Base-by-base conservation (phyloP, 2,113 vertebrate species). In the Montifringilla adamsi region DNA sequence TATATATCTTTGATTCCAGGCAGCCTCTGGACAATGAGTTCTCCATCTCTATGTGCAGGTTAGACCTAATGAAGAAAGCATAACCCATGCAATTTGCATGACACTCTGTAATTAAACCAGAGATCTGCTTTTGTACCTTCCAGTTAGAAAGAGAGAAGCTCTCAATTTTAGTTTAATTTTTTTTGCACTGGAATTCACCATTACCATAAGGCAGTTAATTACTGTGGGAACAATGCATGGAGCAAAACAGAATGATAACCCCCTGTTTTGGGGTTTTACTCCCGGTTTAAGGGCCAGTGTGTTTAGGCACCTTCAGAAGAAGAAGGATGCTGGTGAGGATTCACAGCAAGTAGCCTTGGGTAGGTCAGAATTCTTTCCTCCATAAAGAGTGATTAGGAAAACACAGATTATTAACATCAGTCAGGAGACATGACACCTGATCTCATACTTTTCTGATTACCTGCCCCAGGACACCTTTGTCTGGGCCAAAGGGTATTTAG, bases 381-480 rank as follows among this genome's bases (percentile, higher is more conserved):
- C 0, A 41, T 81, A 92, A 89, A 2, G 15, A 86, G 47, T 0
- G 10, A 74, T 93, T 94, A 95, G 84, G 95, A 92, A 96, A 93
- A 79, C 60, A 90, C 24, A 87, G 76, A 81, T 95, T 96, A 96
- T 84, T 90, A 97, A 89, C 82, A 96, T 95, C 93, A 95, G 68
- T 89, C 91, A 95, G 72, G 86, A 97, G 79, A 89, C 92, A 63
- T 27, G 91, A 93, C 66, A 97, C 76, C 62, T 93, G 93, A 96
- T 95, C 95, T 92, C 94, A 89, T 78, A 33, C 91, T 93, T 87
- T 94, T 81, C 64, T 94, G 86, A 94, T 89, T 95, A 97, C 96
- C 95, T 96, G 96, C 96, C 95, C 91, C 95, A 94, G 96, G 90
- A 96, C 86, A 97, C 93, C 96, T 95, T 74, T 84, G 92, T 97